Evolutionary conservation across 2,888 invertebrate genomes (phyloP), one percentile per base, ranked within the genome.

Genomic region (Physocephala rufipes): DNA sequence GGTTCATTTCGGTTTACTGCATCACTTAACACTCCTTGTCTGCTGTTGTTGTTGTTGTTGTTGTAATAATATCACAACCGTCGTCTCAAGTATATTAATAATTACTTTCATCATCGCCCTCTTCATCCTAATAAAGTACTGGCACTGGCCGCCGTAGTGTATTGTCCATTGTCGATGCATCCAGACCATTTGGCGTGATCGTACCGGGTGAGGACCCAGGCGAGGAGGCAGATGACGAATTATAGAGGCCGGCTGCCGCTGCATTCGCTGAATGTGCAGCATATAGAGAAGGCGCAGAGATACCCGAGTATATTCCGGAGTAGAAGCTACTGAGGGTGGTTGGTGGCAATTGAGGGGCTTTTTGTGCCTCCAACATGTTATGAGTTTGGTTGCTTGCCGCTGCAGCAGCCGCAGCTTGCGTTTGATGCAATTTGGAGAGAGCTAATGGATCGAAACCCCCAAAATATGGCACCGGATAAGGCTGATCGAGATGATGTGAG

Each of bases 401-500:
- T 13, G 85, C 86, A 7, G 81, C 83, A 3, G 83, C 84, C 3
- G 83, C 82, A 0, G 84, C 83, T 74, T 84, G 83, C 68, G 83
- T 79, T 74, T 86, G 86, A 73, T 86, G 85, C 58, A 86, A 76
- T 76, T 86, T 86, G 7, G 85, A 85, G 26, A 86, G 75, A 0
- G 86, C 84, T 59, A 86, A 71, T 1, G 85, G 86, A 77, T 86
- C 86, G 65, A 86, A 86, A 45, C 86, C 85, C 2, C 86, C 84
- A 74, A 86, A 86, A 73, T 86, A 86, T 49, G 86, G 86, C 73
- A 86, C 84, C 43, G 86, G 83, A 72, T 86, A 86, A n/a, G 85
- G 82, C 89, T 92, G 77, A 87, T 90, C 85, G 89, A 89, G 83
- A 89, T 90, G 84, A 89, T 91, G 90, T 63, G 93, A 91, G 30